Conservation (phyloP, 2,797 vertebrate genomes). For the Gallirallus australis region DNA sequence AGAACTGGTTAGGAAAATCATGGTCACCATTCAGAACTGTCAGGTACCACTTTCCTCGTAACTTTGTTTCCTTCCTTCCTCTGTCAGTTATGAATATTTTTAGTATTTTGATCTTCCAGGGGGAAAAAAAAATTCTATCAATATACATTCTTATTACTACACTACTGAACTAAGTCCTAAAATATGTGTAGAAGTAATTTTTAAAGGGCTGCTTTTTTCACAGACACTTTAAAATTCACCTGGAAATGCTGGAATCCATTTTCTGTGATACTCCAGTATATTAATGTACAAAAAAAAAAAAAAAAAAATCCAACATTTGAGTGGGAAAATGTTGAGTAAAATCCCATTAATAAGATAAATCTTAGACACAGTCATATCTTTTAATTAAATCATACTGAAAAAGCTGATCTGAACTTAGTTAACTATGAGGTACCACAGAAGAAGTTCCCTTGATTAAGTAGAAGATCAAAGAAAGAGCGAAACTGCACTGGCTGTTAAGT, state of each 20-base stretch:
- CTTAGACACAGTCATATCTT: not conserved
- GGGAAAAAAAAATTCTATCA: not conserved
- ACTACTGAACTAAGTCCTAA: not conserved
- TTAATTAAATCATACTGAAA: constrained; percentile 26
- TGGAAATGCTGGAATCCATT: not conserved
- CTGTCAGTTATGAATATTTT: not conserved
- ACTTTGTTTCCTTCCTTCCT: not conserved
- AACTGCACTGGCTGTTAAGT: not conserved
- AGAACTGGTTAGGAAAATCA: not conserved
- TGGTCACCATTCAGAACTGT: not conserved
- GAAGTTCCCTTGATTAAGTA: constrained; percentile 16
- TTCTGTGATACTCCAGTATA: not conserved
- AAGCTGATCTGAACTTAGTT: not conserved
- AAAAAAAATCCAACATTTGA: not conserved
- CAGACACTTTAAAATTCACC: not conserved
- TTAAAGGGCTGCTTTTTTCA: not conserved
- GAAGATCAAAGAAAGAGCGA: not conserved
- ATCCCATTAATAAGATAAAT: not conserved
- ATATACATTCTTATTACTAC: not conserved
- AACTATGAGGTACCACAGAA: not conserved
- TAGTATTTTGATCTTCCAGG: not conserved
- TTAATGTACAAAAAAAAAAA: not conserved
- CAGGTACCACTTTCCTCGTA: not conserved
- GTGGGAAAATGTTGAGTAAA: not conserved
- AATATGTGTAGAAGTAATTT: not conserved